Evolutionary conservation across 2,888 invertebrate species (phyloP).

Genomic region (Chrysolina haemoptera): DNA sequence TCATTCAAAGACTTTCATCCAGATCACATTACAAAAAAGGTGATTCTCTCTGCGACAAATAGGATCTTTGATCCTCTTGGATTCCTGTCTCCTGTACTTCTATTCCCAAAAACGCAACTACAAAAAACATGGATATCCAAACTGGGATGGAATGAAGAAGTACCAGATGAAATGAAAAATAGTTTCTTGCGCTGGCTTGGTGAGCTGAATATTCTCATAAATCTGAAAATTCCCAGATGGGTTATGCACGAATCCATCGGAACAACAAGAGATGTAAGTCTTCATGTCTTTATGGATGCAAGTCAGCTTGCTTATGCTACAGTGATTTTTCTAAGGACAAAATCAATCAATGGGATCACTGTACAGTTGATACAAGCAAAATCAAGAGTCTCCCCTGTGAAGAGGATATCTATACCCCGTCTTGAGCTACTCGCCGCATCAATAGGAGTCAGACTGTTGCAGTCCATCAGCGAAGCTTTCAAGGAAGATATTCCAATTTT

Average conservation of each 20-base stretch:
- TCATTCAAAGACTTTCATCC: background rate
- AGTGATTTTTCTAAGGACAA: background rate
- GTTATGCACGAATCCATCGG: background rate
- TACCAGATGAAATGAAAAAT: background rate
- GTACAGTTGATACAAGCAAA: background rate
- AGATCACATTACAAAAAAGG: background rate
- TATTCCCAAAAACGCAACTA: background rate
- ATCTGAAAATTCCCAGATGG: background rate
- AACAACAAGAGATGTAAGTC: background rate
- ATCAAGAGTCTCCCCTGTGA: background rate
- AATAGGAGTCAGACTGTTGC: background rate
- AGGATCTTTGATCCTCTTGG: too few species aligned
- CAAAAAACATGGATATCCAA: background rate
- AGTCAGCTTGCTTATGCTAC: background rate
- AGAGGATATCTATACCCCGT: background rate
- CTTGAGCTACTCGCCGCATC: background rate
- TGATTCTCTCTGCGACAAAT: background rate
- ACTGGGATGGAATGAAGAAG: background rate
- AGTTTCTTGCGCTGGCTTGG: background rate
- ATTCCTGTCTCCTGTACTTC: background rate
- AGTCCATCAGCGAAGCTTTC: background rate
- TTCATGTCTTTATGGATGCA: background rate
- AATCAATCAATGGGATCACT: background rate
- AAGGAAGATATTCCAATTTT: background rate
- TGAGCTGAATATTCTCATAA: too few species aligned